Percentiles rank a stretch among this genome's conserved stretches.
Conservation (phyloP, 2,888 invertebrate genomes). For the Barypeithes pellucidus region DNA sequence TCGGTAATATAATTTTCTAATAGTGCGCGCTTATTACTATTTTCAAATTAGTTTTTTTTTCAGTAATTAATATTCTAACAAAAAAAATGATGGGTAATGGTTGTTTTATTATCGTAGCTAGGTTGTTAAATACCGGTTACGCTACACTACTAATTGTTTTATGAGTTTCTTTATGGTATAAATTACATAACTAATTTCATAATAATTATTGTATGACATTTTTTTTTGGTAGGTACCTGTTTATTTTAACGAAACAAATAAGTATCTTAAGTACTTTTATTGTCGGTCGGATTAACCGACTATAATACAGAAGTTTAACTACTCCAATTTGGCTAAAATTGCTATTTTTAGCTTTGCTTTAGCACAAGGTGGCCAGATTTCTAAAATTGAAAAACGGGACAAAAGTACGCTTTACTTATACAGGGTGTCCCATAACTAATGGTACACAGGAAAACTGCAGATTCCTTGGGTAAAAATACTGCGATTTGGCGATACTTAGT, state of each 20-base stretch:
- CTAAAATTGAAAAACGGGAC: too few species aligned
- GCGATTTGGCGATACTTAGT: too few species aligned
- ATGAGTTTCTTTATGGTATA: conserved; percentile 5
- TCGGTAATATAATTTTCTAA: not conserved
- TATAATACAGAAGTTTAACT: too few species aligned
- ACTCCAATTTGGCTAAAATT: too few species aligned
- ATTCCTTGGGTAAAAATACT: too few species aligned
- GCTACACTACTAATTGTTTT: conserved; percentile 9
- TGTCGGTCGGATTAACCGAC: too few species aligned
- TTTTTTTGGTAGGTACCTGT: not conserved
- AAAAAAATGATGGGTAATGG: conserved; percentile 6
- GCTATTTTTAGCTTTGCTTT: too few species aligned
- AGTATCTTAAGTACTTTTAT: not conserved
- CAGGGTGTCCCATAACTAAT: too few species aligned
- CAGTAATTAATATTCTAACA: conserved; percentile 4
- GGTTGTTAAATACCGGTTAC: conserved; percentile 13
- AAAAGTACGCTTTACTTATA: too few species aligned
- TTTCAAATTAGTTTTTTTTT: conserved; percentile 18
- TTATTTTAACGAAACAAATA: not conserved
- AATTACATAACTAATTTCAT: conserved; percentile 20
- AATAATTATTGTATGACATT: conserved; percentile 6
- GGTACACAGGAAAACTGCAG: too few species aligned
- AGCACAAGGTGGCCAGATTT: too few species aligned
- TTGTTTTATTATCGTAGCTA: conserved; percentile 6
- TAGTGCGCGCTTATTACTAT: not conserved